Base-by-base conservation (phyloP, 2,888 invertebrate genomes). In the Phalangium opilio region DNA sequence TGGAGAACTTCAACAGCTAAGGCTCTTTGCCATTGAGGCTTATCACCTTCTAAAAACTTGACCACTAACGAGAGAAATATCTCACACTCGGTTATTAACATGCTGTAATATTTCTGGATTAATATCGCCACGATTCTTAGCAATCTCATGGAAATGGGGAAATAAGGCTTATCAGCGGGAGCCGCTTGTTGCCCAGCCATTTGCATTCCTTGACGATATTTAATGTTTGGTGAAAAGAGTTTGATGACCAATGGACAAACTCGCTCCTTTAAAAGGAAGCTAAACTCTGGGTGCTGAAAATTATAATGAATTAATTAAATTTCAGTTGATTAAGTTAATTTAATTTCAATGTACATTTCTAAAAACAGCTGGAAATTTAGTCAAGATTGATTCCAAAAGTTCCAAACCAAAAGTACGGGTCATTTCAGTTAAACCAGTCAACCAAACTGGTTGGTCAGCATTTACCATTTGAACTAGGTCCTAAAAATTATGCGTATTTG, bases 171-270 rank as follows among this genome's bases (percentile, higher is more conserved):
- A 64, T 93, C 93, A 42, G 77, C 73, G 18, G 57, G 52, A 18
- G 78, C 72, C 8, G 76, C 74, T 18, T 43, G 36, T 34, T 46
- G 44, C 11, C 52, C 50, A 43, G 47, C 8, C 32, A 39, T 42
- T 20, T 51, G 50, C n/a, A 45, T 42, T 7, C 64, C 64, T 50
- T 65, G 65, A 41, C 89, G 78, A 68, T 89, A 90, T 60, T 96
- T 96, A n/a, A 96, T 84, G 65, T 93, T 96, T 11, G 96, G 96
- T 19, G 96, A 96, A 67, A 98, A 96, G 50, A 98, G 71, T 67
- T 93, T 86, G 56, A 98, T 96, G n/a, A 98, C 87, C 59, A 98
- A 73, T 1, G 96, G 95, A 66, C 96, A 98, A 0, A 98, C 95
- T 54, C 90, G 78, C 66, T 98, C 96, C 66, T 95, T 96, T 46